These are phyloP conservation scores for Drosophila grimshawi DNA, from an alignment of 1,140 invertebrate species.

Conservation along the genomic window DNA sequence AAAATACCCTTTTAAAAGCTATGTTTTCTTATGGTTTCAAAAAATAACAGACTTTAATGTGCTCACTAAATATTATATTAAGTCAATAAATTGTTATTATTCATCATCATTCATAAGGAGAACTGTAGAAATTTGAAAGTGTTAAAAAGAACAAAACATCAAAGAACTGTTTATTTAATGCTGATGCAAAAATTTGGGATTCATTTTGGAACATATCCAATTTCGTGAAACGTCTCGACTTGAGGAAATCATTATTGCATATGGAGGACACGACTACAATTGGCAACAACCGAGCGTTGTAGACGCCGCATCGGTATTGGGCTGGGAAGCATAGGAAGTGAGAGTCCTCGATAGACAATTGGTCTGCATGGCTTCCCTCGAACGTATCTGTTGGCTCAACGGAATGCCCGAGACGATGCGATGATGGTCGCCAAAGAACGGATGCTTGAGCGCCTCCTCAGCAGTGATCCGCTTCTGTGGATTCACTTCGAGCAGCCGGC, in stretches of 20 bases:
- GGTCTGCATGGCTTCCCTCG: neutral
- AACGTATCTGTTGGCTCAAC: constrained; percentile 7
- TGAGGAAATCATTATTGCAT: neutral
- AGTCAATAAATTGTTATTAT: neutral
- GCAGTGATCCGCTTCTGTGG: constrained; percentile 99
- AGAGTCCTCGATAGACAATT: constrained; percentile 24
- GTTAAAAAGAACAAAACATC: constrained; percentile 39
- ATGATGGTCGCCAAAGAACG: constrained; percentile 86
- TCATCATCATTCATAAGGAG: too few species aligned
- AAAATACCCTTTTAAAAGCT: too few species aligned
- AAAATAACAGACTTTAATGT: too few species aligned
- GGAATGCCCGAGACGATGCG: constrained; percentile 44
- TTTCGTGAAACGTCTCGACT: constrained; percentile 22
- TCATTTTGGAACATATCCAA: constrained; percentile 32
- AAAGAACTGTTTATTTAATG: constrained; percentile 29
- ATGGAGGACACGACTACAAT: neutral
- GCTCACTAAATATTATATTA: too few species aligned
- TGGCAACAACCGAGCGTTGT: neutral
- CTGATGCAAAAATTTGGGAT: constrained; percentile 37
- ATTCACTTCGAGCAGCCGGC: constrained; percentile 99
- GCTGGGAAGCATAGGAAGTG: constrained; percentile 38
- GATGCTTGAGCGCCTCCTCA: constrained; percentile 98
- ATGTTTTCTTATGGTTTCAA: too few species aligned
- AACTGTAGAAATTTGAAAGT: neutral
- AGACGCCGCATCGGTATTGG: neutral